A percentile compares a stretch with the other conserved stretches of the same genome.
Evolutionary conservation across 1,140 invertebrate species (phyloP).

Genomic region (Lepidurus packardi): DNA sequence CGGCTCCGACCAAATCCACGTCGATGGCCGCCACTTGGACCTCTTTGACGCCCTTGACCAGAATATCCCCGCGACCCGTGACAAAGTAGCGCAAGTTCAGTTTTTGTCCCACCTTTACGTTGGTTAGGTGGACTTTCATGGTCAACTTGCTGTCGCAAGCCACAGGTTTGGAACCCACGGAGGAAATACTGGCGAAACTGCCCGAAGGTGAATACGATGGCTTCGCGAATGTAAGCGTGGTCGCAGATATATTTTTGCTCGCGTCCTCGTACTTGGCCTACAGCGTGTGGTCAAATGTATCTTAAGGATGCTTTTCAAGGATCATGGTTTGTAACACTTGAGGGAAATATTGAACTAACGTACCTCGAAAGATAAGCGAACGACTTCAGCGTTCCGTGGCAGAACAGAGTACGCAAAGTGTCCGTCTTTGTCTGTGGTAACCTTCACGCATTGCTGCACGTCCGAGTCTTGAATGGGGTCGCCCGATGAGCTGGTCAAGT

Average conservation of each 20-base stretch:
- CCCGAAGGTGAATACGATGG: background rate
- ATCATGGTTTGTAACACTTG: no score
- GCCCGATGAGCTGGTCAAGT: background rate
- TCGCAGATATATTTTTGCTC: background rate
- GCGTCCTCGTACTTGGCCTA: background rate
- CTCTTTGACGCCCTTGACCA: background rate
- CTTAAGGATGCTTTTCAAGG: no score
- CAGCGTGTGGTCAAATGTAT: background rate
- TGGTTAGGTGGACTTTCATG: background rate
- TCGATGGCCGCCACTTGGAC: background rate
- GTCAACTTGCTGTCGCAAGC: background rate
- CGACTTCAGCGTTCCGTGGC: constrained; percentile 33
- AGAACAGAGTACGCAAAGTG: constrained; percentile 36
- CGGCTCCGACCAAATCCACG: background rate
- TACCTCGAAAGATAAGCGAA: constrained; percentile 35
- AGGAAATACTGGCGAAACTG: background rate
- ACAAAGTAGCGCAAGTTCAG: background rate
- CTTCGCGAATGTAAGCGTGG: background rate
- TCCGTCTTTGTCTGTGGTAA: constrained; percentile 42
- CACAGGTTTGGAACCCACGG: background rate
- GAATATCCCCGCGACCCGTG: background rate
- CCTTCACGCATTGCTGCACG: constrained; percentile 37
- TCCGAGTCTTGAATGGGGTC: constrained; percentile 28
- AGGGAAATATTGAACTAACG: no score
- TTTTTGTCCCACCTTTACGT: background rate